These are phyloP conservation scores for Ceratoteleas bidentatus DNA, from an alignment of 1,140 invertebrate species.

Conservation along the genomic window DNA sequence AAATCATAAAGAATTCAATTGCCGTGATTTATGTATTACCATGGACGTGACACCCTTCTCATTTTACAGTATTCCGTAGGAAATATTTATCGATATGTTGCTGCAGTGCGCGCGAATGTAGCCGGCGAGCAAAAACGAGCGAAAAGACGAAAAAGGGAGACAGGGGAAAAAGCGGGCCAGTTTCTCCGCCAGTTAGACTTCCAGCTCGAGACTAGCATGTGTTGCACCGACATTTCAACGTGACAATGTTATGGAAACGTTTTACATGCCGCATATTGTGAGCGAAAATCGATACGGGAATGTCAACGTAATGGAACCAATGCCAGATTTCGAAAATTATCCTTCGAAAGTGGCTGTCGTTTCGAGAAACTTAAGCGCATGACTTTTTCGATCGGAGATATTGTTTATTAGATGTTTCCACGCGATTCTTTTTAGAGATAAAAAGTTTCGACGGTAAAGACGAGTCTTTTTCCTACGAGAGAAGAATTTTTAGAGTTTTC, in stretches of 20 bases:
- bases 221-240: slow-evolving; percentile 39
- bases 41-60: slow-evolving; percentile 50
- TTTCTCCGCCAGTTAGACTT: slow-evolving; percentile 34
- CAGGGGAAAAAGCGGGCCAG: slow-evolving; percentile 31
- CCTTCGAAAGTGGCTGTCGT: background rate
- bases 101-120: slow-evolving; percentile 41
- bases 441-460: no score
- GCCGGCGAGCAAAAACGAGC: slow-evolving; percentile 14
- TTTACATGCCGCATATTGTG: slow-evolving; percentile 50
- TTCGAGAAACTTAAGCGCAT: background rate
- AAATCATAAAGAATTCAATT: slow-evolving; percentile 58
- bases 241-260: slow-evolving; percentile 52
- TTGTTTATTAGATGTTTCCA: no score
- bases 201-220: slow-evolving; percentile 19
- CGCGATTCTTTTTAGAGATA: no score
- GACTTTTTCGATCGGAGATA: no score
- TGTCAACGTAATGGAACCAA: slow-evolving; percentile 20
- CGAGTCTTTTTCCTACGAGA: no score
- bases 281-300: slow-evolving; percentile 47
- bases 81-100: slow-evolving; percentile 54
- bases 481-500: no score
- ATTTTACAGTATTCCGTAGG: slow-evolving; percentile 49
- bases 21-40: slow-evolving; percentile 54
- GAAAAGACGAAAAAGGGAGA: slow-evolving; percentile 14
- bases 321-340: slow-evolving; percentile 26